These are phyloP conservation scores for Denticeps clupeoides DNA, from an alignment of 2,797 vertebrate genomes.

Conservation along the genomic window DNA sequence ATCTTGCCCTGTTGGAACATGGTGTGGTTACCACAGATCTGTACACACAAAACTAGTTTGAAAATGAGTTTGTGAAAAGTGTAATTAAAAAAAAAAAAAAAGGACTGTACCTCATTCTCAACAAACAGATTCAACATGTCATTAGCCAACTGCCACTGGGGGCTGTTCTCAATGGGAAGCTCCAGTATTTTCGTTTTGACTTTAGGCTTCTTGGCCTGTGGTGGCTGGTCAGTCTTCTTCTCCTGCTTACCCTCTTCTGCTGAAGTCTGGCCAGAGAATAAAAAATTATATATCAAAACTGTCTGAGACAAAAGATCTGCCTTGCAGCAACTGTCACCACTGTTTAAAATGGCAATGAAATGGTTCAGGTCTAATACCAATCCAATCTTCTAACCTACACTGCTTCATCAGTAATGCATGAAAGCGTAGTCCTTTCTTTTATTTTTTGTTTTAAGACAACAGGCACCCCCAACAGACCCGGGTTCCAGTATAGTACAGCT, in stretches of 20 bases:
- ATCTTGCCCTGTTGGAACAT: conserved; percentile 81
- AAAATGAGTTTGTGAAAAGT: too few species aligned
- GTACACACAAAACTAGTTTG: not conserved
- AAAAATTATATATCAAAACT: not conserved
- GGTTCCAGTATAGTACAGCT: too few species aligned
- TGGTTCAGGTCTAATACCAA: too few species aligned
- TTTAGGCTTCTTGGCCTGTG: conserved; percentile 96
- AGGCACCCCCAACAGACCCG: too few species aligned
- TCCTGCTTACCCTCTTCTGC: conserved; percentile 76
- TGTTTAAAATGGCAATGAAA: too few species aligned
- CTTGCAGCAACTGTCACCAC: too few species aligned
- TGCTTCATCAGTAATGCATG: too few species aligned
- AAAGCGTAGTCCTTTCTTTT: too few species aligned
- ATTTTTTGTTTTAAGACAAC: too few species aligned
- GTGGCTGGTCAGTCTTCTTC: conserved; percentile 89
- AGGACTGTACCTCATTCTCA: conserved; percentile 82
- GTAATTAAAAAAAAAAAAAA: too few species aligned
- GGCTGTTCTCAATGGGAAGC: conserved; percentile 80
- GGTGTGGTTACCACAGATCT: not conserved
- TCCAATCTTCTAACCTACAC: too few species aligned
- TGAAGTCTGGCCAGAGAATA: conserved; percentile 16
- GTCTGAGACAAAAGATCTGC: too few species aligned
- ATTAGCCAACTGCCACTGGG: conserved; percentile 83
- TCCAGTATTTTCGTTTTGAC: conserved; percentile 94
- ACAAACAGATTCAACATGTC: conserved; percentile 84